Base-by-base conservation (phyloP, 2,797 vertebrate species). In the Coluber constrictor region DNA sequence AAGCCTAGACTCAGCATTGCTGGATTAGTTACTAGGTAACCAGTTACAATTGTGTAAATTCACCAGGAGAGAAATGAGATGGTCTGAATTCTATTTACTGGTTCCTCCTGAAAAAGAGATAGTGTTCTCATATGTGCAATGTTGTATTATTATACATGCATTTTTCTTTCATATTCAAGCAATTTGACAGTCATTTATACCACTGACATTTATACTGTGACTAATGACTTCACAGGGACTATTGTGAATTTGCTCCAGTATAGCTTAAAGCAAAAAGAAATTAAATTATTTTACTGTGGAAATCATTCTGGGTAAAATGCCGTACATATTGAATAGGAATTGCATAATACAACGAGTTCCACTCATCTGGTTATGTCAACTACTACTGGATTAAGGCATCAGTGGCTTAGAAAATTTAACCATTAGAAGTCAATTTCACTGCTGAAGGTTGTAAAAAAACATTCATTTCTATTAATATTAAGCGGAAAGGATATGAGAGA, bases 21-120 rank as follows among this genome's bases (percentile, higher is more conserved):
- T 89, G 70, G n/a, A 92, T 32, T 86, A 87, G 56, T 94, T 92
- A 86, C 83, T 91, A 89, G 61, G 86, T 94, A 94, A 92, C 43
- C 15, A 92, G 2, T 3, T 57, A 18, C 37, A 89, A 37, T 10
- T 93, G 27, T n/a, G 29, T 13, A 29, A 66, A 66, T 29, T n/a
- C 61, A 66, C 29, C 5, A 87, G 54, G 23, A 74, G 6, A 61
- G 29, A 87, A 37, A 89, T 74, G 32, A 32, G 23, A 86, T n/a
- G 5, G 66, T 86, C 74, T 90, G 16, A 89, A 90, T 90, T 90
- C 87, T 47, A 37, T 54, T 60, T 51, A 15, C 47, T 56, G 23
- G 0, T 74, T 8, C 55, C 6, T 87, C 10, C 32, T 90, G 32
- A 91, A 93, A 92, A 12, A 54, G 89, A 54, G 54, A 54, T 47